Evolutionary conservation across 2,888 invertebrate species (phyloP), one percentile per base, ranked within the genome.

Genomic region (Machimus atricapillus): DNA sequence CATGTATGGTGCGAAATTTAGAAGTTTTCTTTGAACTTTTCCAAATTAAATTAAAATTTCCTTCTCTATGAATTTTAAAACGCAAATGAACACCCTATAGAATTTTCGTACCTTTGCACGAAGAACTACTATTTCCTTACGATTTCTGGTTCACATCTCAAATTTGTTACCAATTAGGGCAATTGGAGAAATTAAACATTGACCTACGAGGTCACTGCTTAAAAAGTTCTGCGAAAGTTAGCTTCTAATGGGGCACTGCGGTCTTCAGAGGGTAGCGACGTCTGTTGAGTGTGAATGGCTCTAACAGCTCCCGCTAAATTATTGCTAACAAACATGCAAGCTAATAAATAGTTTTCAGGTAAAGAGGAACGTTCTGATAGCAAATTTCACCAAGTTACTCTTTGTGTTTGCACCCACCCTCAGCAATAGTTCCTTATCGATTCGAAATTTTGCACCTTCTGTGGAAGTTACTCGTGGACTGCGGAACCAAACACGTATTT

Each of bases 251-350:
- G n/a, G 14, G 79, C n/a, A 79, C 19, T 79, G 31, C 56, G 79
- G 79, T 79, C 79, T 31, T 46, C 79, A 14, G 52, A 52, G 31
- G 14, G 43, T 8, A 66, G 79, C 46, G 46, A 85, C n/a, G 85
- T 3, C 56, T 16, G 43, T 46, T 31, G 37, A n/a, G 56, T 66
- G n/a, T 58, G 78, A 85, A 76, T 58, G 37, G 85, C 78, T 40
- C 9, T 83, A 77, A 85, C 78, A 87, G 73, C 58, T 27, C 76
- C 40, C 58, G 76, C 14, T 85, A 74, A 87, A 85, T 87, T 87
- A 87, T 79, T 87, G 74, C 85, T 43, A 7, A n/a, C 27, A 46
- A 85, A 79, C 87, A 87, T 87, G 87, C 87, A 87, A 87, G 73
- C 79, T 85, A 85, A 87, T 85, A 87, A 87, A 87, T 87, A 77